These are phyloP conservation scores for Itoplectis maculator DNA, from an alignment of 2,888 invertebrate genomes.

Conservation along the genomic window DNA sequence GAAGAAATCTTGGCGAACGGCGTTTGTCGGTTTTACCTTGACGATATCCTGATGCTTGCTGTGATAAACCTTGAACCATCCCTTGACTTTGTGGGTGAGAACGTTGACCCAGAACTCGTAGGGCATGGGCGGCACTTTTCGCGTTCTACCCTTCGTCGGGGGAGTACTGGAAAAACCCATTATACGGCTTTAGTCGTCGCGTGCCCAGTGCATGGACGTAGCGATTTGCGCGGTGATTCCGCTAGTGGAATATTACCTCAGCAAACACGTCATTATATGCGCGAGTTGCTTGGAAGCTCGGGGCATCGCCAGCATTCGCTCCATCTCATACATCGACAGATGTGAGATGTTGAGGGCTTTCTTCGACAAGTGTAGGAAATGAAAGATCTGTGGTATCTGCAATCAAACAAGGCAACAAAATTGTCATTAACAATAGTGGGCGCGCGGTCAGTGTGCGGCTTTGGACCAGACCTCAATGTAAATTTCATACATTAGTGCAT, in stretches of 20 bases:
- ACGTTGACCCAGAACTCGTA: slow-evolving; percentile 86
- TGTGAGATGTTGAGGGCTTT: slow-evolving; percentile 85
- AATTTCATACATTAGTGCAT: too few species aligned
- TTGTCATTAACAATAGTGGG: not conserved
- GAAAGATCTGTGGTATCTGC: slow-evolving; percentile 87
- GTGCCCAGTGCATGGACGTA: not conserved
- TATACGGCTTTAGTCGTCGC: not conserved
- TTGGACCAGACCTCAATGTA: too few species aligned
- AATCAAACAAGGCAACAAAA: slow-evolving; percentile 61
- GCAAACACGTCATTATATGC: slow-evolving; percentile 86
- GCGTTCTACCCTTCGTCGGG: slow-evolving; percentile 81
- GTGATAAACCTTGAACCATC: slow-evolving; percentile 86
- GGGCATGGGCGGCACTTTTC: slow-evolving; percentile 86
- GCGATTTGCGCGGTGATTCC: not conserved
- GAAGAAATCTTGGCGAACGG: too few species aligned
- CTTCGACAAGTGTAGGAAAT: slow-evolving; percentile 86
- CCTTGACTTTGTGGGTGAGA: slow-evolving; percentile 84
- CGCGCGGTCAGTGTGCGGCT: too few species aligned
- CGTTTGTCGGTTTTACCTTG: slow-evolving; percentile 75
- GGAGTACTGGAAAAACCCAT: slow-evolving; percentile 77
- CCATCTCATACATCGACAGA: slow-evolving; percentile 87
- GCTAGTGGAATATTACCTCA: slow-evolving; percentile 80
- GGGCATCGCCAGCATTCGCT: slow-evolving; percentile 86
- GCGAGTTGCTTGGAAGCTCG: slow-evolving; percentile 86
- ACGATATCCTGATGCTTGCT: slow-evolving; percentile 81